phyloP scores from a whole-genome alignment of 2,888 invertebrate species.

The Drosophila conformis region DNA sequence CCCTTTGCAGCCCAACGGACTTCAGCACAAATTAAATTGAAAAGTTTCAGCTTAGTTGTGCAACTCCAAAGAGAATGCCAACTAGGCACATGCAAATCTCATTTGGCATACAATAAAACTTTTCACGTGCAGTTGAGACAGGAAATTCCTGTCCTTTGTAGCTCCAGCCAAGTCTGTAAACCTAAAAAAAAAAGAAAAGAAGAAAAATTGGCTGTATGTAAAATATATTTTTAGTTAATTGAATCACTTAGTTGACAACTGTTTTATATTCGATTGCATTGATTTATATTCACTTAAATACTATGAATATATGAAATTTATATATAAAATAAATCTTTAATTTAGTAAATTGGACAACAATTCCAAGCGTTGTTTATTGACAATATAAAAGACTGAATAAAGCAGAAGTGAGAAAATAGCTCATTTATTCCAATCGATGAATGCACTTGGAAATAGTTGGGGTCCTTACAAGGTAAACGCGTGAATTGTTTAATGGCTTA shows the following conservation, averaged over 20 bases:
- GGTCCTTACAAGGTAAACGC: slow-evolving; percentile 12
- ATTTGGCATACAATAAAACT: slow-evolving; percentile 1
- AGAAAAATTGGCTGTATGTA: too few species aligned
- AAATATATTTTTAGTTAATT: too few species aligned
- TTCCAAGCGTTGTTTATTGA: neutral
- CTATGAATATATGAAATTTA: neutral
- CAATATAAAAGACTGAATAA: neutral
- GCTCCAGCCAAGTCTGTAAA: neutral
- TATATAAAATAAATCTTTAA: neutral
- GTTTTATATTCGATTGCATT: neutral
- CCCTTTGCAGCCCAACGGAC: too few species aligned
- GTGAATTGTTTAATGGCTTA: slow-evolving; percentile 1
- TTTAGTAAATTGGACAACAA: neutral
- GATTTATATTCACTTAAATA: too few species aligned
- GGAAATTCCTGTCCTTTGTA: neutral
- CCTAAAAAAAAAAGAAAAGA: neutral
- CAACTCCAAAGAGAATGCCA: neutral
- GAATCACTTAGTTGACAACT: neutral
- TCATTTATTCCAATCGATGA: slow-evolving; percentile 7
- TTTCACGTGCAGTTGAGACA: neutral
- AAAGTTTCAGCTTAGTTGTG: neutral
- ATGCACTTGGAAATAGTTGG: neutral
- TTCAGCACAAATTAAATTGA: neutral
- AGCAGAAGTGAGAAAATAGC: neutral
- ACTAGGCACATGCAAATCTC: neutral